phyloP scores from a whole-genome alignment of 2,113 vertebrate species.

The Vidua chalybeata region DNA sequence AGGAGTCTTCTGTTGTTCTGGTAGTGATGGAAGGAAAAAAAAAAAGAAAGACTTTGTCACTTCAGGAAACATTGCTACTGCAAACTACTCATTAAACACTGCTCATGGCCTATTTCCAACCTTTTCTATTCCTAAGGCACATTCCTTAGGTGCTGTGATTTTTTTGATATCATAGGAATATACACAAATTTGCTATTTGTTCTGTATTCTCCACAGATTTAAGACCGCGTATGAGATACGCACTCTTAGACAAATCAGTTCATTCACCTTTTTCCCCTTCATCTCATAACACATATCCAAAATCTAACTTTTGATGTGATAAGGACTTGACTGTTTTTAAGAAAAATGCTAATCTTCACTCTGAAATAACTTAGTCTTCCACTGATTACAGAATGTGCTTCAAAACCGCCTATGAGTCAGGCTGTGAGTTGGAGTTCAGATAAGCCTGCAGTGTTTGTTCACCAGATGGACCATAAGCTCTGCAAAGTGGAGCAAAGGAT shows the following conservation, averaged over 20 bases:
- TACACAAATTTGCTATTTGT: not conserved
- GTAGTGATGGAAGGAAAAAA: not conserved
- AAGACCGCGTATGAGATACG: not conserved
- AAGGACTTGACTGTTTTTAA: not conserved
- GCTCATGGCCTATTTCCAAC: not conserved
- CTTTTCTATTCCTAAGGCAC: not conserved
- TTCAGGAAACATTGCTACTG: not conserved
- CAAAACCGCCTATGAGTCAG: conserved; percentile 28
- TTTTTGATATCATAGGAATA: not conserved
- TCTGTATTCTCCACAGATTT: not conserved
- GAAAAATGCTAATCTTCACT: conserved; percentile 61
- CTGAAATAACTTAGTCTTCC: conserved; percentile 64
- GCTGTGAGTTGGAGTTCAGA: conserved; percentile 63
- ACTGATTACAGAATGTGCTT: conserved; percentile 64
- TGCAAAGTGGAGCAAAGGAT: conserved; percentile 30
- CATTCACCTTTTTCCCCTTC: not conserved
- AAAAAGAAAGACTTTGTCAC: not conserved
- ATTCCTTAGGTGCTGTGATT: not conserved
- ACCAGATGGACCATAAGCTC: conserved; percentile 57
- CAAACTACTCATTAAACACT: not conserved
- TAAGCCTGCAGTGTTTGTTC: conserved; percentile 42
- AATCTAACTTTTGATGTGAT: conserved; percentile 11
- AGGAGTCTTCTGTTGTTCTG: not conserved
- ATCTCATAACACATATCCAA: not conserved
- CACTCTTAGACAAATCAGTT: not conserved